These are phyloP conservation scores for Fregetta grallaria DNA, from an alignment of 2,113 vertebrate species.

Conservation along the genomic window DNA sequence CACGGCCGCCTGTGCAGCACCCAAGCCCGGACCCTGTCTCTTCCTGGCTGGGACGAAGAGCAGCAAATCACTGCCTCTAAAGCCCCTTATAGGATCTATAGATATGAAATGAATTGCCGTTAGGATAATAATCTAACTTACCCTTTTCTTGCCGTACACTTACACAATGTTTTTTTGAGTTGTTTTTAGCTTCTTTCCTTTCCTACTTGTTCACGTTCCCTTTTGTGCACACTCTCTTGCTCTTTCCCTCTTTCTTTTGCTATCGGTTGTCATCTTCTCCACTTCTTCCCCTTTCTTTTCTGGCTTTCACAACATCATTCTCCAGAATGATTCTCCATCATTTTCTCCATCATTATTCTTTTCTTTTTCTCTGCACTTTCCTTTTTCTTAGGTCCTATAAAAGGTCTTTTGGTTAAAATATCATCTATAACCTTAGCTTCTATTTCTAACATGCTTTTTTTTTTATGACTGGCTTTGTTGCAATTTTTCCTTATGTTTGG, in stretches of 20 bases:
- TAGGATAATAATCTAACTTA: neutral
- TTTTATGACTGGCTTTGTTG: neutral
- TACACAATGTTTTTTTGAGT: neutral
- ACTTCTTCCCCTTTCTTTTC: neutral
- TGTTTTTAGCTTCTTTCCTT: neutral
- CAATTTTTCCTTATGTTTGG: neutral
- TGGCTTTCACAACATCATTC: neutral
- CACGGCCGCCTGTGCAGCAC: fast-evolving
- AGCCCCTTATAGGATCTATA: neutral
- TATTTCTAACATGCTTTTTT: neutral
- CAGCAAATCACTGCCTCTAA: neutral
- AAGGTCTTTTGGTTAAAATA: neutral
- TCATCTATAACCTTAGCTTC: neutral
- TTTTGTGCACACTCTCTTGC: neutral
- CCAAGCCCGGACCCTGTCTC: fast-evolving
- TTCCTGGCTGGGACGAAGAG: neutral
- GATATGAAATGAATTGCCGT: neutral
- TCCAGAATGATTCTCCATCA: neutral
- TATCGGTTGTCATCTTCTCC: neutral
- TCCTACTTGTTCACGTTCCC: fast-evolving
- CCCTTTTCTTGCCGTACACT: neutral
- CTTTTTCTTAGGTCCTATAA: neutral
- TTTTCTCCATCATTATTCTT: neutral
- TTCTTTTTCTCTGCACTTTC: neutral
- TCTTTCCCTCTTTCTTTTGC: neutral